Evolutionary conservation across 2,888 invertebrate genomes (phyloP), one percentile per base, ranked within the genome.

Genomic region (Cerastoderma edule): DNA sequence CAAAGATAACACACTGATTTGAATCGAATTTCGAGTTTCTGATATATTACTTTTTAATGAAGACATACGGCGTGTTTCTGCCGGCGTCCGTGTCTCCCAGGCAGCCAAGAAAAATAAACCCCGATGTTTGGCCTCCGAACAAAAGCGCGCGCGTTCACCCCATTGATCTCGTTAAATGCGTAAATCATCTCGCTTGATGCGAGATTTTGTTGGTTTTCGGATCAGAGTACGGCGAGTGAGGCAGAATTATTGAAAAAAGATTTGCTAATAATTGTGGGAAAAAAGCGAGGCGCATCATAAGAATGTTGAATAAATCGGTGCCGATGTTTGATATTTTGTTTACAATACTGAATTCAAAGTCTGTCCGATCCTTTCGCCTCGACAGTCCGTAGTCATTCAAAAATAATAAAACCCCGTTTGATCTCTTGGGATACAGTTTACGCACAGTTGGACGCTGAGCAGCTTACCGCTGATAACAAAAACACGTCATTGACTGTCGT

Each of bases 211-310:
- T 78, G 77, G 70, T 81, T 81, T 81, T 75, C 70, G 67, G 75
- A 78, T 75, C 67, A 72, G 65, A 46, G 39, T 60, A 54, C 67
- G 56, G 64, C 67, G n/a, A 81, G 72, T 72, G 77, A 80, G 69
- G 77, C 75, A 72, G 77, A 80, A 74, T 72, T 67, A 78, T 72
- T 75, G 72, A 77, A 75, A 78, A 81, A 75, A 72, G 70, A 81
- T 77, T 70, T 75, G 77, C 54, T 75, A 78, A 72, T 81, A 81
- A 81, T 81, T 77, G 80, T 81, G 80, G 80, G 80, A 81, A 80
- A 66, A 64, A 16, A 22, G 60, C 44, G 19, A 30, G 32, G 46
- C 66, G 60, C 39, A 60, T 60, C 60, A 39, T 60, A 60, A 60
- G 39, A 33, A 24, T 39, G 60, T 60, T 60, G 13, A 60, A 60